Base-by-base conservation (phyloP, 2,113 vertebrate genomes). In the Nycticebus coucang region DNA sequence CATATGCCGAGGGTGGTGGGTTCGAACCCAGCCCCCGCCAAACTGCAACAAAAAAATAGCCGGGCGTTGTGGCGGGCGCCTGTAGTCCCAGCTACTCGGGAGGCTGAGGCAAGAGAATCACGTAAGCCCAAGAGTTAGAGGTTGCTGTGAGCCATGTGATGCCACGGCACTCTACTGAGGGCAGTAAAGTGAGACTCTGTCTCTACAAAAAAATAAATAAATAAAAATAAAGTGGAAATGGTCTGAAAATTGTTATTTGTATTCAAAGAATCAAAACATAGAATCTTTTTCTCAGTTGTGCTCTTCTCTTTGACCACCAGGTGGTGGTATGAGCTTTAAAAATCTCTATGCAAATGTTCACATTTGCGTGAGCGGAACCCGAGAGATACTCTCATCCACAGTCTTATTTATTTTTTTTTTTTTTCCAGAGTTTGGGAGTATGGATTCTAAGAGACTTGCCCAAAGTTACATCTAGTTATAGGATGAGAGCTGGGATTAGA, bases 301-400 rank as follows among this genome's bases (percentile, higher is more conserved):
- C 14, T 77, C 21, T 95, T 62, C 57, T 33, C 83, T 93, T 68
- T 72, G 30, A 85, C 96, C 96, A 94, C 78, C 30, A 94, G 95
- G 69, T 96, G 97, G 93, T 35, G 77, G 1, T 91, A 35, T 69
- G 41, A 57, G 45, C 37, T 77, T 91, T 84, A 53, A 41, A 81
- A 87, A 64, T 77, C 45, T 30, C 26, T 37, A 45, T 60, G n/a
- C 10, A 50, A 53, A 2, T 22, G 0, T 18, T 21, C 8, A 8
- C 11, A 55, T n/a, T 64, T 26, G 41, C 14, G 30, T 14, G 13
- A 50, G 4, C 55, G 37, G 45, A 69, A 37, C 41, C 18, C 13
- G 18, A 57, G 21, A 45, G 28, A 64, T 35, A 62, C 0, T 79
- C 24, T 64, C n/a, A 37, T 83, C 35, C 28, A 72, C 4, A 62